Percentiles rank a stretch among this genome's conserved stretches.
These are phyloP conservation scores for Ceraclea dissimilis DNA, from an alignment of 2,888 invertebrate species.

Conservation along the genomic window DNA sequence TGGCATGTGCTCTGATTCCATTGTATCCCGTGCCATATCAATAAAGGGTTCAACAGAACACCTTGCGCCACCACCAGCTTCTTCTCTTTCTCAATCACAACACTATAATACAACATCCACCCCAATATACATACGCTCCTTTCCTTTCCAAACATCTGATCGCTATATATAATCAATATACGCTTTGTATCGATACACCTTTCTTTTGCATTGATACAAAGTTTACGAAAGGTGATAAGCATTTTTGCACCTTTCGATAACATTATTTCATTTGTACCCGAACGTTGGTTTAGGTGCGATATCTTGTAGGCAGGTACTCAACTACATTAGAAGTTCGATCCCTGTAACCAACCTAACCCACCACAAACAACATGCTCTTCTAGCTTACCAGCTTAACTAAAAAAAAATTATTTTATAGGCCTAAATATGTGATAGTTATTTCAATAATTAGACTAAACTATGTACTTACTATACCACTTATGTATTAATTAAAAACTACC, in stretches of 20 bases:
- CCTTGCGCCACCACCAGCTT: constrained; percentile 7
- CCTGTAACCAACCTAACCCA: too few relatives aligned
- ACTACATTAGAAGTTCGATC: too few relatives aligned
- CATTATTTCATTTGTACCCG: not conserved
- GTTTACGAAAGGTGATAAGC: constrained; percentile 5
- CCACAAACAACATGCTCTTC: too few relatives aligned
- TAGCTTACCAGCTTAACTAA: too few relatives aligned
- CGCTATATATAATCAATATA: not conserved
- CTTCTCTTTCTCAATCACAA: constrained; percentile 5
- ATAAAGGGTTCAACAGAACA: constrained; percentile 16
- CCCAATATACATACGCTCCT: not conserved
- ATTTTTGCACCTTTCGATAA: constrained; percentile 4
- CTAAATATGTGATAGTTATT: too few relatives aligned
- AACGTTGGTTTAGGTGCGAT: not conserved
- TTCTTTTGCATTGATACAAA: not conserved
- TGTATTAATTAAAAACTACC: too few relatives aligned
- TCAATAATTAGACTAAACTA: too few relatives aligned
- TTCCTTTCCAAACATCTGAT: constrained; percentile 2
- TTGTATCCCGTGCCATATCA: constrained; percentile 15
- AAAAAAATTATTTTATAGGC: too few relatives aligned
- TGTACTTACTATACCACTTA: too few relatives aligned
- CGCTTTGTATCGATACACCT: not conserved
- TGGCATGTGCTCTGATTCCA: constrained; percentile 17
- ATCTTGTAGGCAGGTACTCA: too few relatives aligned
- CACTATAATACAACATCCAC: too few relatives aligned